Evolutionary conservation across 2,113 vertebrate genomes (phyloP).

Genomic region (Onychostruthus taczanowskii): DNA sequence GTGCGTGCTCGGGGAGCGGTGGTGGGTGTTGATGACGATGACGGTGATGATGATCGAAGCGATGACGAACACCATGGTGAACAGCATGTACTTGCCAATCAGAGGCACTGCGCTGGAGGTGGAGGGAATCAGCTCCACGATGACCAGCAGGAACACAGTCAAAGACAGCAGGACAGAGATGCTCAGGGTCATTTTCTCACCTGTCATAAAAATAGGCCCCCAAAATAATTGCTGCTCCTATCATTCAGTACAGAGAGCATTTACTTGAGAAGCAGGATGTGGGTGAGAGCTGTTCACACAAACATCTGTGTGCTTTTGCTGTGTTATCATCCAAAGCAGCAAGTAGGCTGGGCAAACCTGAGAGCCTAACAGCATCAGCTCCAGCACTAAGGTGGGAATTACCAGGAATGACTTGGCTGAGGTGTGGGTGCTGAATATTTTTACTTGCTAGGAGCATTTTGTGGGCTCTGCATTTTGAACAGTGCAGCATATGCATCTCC

Average conservation of each 20-base stretch:
- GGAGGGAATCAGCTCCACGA: constrained; percentile 96
- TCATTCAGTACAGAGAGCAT: neutral
- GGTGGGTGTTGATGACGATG: constrained; percentile 96
- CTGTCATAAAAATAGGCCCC: constrained; percentile 48
- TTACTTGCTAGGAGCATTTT: neutral
- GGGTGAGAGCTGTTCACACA: neutral
- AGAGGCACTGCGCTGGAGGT: constrained; percentile 95
- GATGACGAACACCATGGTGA: constrained; percentile 99
- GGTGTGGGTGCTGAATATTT: neutral
- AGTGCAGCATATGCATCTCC: neutral
- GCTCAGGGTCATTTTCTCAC: constrained; percentile 98
- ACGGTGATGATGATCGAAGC: constrained; percentile 97
- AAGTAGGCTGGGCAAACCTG: neutral
- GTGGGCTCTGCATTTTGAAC: neutral
- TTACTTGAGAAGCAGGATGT: neutral
- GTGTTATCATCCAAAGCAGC: neutral
- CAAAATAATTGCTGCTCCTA: neutral
- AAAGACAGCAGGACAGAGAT: constrained; percentile 95
- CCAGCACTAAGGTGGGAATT: neutral
- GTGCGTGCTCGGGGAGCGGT: constrained; percentile 96
- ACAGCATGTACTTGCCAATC: constrained; percentile 98
- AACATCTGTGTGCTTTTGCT: neutral
- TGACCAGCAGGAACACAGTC: constrained; percentile 97
- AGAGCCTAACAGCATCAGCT: neutral
- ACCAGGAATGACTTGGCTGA: neutral